A percentile compares a stretch with the other conserved stretches of the same genome.
These are phyloP conservation scores for Hippocampus barbouri DNA, from an alignment of 2,113 vertebrate genomes.

Conservation along the genomic window DNA sequence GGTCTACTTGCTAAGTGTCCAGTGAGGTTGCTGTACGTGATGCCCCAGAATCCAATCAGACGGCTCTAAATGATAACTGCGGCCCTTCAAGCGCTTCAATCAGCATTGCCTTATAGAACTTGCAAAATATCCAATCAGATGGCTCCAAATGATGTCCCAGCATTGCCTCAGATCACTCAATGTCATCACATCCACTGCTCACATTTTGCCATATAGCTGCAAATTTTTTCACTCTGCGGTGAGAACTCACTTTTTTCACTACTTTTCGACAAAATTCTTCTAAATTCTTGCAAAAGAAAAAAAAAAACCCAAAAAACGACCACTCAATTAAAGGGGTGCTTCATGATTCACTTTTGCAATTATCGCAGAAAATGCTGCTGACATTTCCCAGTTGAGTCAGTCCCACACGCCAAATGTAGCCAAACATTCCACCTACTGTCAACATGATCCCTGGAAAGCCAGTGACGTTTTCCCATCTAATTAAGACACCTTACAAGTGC, in stretches of 20 bases:
- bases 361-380: slow-evolving; percentile 15
- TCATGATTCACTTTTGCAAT: not conserved
- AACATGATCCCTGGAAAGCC: slow-evolving; percentile 37
- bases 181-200: too few species aligned
- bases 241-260: too few species aligned
- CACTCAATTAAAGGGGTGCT: not conserved
- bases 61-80: not conserved
- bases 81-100: too few species aligned
- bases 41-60: not conserved
- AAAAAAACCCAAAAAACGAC: too few species aligned
- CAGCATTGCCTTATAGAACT: too few species aligned
- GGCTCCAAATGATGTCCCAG: not conserved
- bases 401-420: slow-evolving; percentile 21
- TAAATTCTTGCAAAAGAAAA: not conserved
- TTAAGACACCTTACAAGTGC: slow-evolving; percentile 52
- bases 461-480: slow-evolving; percentile 59
- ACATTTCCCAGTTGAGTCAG: slow-evolving; percentile 36
- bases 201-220: too few species aligned
- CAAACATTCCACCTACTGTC: slow-evolving; percentile 26
- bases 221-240: too few species aligned
- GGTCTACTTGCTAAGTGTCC: too few species aligned
- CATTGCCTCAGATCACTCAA: too few species aligned
- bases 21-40: not conserved
- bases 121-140: not conserved
- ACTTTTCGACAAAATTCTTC: not conserved